Percentiles rank a stretch among this genome's conserved stretches.
These are phyloP conservation scores for Polydrusus tereticollis DNA, from an alignment of 2,888 invertebrate genomes.

Conservation along the genomic window DNA sequence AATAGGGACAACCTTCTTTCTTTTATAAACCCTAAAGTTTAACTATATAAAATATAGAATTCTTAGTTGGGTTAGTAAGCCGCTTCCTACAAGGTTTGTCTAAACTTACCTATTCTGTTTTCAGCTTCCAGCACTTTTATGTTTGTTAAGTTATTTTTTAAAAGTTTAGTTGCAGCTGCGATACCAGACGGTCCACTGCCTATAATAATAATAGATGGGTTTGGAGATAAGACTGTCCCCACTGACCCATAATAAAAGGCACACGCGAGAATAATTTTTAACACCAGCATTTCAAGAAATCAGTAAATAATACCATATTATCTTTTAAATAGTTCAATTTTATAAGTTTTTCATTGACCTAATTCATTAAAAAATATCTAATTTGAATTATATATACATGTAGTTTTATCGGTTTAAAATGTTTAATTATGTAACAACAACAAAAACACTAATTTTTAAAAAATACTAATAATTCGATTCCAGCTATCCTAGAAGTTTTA, in stretches of 20 bases:
- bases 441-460: no score
- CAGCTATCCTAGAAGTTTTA: no score
- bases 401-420: no score
- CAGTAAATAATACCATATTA: neutral
- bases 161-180: slow-evolving; percentile 69
- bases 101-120: slow-evolving; percentile 52
- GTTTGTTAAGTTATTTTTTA: slow-evolving; percentile 66
- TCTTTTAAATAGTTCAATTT: neutral
- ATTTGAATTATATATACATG: no score
- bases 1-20: no score
- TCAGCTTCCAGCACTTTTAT: slow-evolving; percentile 64
- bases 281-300: neutral
- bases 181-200: slow-evolving; percentile 57
- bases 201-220: slow-evolving; percentile 41
- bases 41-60: no score
- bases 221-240: neutral
- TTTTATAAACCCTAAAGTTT: no score
- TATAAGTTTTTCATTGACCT: neutral
- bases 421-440: no score
- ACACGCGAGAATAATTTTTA: neutral
- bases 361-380: neutral
- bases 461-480: no score
- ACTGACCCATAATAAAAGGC: neutral
- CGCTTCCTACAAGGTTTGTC: no score
- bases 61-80: no score